Evolutionary conservation across 2,888 invertebrate species (phyloP).

Genomic region (Drosophila multiciliata): DNA sequence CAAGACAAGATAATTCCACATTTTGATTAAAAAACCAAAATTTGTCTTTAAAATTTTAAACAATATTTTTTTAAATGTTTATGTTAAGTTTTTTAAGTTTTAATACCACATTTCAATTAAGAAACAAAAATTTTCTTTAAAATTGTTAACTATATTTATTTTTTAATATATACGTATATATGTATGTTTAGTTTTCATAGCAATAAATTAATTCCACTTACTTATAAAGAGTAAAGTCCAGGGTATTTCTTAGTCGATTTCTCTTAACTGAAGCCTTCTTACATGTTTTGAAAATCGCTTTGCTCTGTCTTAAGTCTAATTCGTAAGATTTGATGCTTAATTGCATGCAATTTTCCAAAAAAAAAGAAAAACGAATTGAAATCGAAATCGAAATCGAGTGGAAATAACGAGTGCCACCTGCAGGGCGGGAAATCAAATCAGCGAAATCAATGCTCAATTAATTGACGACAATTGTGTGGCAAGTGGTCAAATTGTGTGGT

Average conservation of each 20-base stretch:
- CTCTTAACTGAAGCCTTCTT: not conserved
- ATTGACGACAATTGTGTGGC: conserved; percentile 79
- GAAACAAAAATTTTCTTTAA: not conserved
- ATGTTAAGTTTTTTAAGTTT: not conserved
- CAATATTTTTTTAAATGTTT: not conserved
- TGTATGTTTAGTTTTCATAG: not conserved
- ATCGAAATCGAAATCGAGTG: conserved; percentile 32
- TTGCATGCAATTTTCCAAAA: conserved; percentile 12
- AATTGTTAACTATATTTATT: not conserved
- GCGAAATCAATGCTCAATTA: conserved; percentile 75
- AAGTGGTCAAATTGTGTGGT: conserved; percentile 73
- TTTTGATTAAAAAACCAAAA: not conserved
- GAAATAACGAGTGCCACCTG: conserved; percentile 69
- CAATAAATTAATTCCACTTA: not conserved
- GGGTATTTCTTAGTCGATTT: not conserved
- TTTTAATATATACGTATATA: too few relatives aligned
- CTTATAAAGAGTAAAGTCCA: not conserved
- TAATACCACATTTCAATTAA: not conserved
- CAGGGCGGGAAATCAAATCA: conserved; percentile 76
- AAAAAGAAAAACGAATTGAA: conserved; percentile 34
- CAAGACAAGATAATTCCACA: not conserved
- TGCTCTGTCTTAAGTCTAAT: not conserved
- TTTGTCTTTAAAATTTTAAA: not conserved
- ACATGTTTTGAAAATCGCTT: not conserved
- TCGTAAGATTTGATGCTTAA: not conserved